A percentile compares a stretch with the other conserved stretches of the same genome.
These are phyloP conservation scores for Ormyrus labotus DNA, from an alignment of 2,888 invertebrate genomes.

Conservation along the genomic window DNA sequence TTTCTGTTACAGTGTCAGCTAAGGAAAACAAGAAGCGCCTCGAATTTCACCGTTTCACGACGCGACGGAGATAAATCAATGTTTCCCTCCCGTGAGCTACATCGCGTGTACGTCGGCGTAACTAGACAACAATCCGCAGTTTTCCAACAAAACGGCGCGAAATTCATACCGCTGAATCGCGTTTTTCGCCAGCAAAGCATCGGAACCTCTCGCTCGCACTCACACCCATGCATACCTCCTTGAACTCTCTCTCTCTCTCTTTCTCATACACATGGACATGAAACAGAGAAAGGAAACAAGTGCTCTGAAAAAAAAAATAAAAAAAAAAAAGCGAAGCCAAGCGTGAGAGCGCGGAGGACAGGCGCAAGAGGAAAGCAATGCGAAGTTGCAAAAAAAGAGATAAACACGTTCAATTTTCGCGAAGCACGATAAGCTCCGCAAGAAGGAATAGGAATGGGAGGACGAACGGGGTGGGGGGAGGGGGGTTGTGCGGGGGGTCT, in stretches of 20 bases:
- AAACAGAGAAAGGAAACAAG: constrained; percentile 36
- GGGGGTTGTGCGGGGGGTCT: not conserved
- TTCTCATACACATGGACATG: not conserved
- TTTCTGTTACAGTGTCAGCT: constrained; percentile 84
- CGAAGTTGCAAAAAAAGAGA: not conserved
- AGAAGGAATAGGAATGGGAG: not conserved
- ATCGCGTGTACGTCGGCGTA: not conserved
- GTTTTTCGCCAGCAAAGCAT: constrained; percentile 40
- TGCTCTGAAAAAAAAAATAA: constrained; percentile 31
- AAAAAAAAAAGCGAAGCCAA: constrained; percentile 21
- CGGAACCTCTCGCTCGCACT: not conserved
- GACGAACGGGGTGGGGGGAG: no score
- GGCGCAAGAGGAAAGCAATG: not conserved
- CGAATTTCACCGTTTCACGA: no score
- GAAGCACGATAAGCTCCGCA: constrained; percentile 20
- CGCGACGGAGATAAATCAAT: constrained; percentile 14
- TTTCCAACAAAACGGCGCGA: not conserved
- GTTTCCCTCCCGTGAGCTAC: not conserved
- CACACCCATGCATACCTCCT: not conserved
- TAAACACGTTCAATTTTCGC: constrained; percentile 3
- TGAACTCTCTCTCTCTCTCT: no score
- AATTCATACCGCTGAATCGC: not conserved
- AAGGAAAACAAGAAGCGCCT: constrained; percentile 75
- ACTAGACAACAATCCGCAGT: not conserved
- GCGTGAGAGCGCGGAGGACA: constrained; percentile 25